phyloP scores from a whole-genome alignment of 2,888 invertebrate genomes.

The Lasioglossum vierecki region DNA sequence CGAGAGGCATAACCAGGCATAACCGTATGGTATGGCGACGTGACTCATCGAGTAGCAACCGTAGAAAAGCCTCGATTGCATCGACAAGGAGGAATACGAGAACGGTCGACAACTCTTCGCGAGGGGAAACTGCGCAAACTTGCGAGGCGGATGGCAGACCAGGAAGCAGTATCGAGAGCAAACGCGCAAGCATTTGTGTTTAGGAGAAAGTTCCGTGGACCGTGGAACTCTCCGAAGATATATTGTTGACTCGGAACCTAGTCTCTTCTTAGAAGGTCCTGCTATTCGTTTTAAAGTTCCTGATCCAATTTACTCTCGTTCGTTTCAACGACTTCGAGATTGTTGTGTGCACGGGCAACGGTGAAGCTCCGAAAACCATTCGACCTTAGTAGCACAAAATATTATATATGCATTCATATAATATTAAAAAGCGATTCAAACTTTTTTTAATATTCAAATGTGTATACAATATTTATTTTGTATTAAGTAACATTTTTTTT shows the following conservation, averaged over 20 bases:
- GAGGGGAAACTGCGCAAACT: conserved; percentile 39
- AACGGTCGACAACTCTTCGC: conserved; percentile 17
- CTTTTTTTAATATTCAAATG: too few relatives aligned
- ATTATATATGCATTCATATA: too few relatives aligned
- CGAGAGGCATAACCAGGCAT: too few relatives aligned
- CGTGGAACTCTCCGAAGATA: conserved; percentile 18
- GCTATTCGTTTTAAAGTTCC: neutral
- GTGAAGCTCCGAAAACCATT: neutral
- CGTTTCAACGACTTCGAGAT: conserved; percentile 4
- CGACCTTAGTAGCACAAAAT: too few relatives aligned
- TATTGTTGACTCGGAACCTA: conserved; percentile 12
- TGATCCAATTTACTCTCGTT: conserved; percentile 40
- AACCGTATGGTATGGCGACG: conserved; percentile 63
- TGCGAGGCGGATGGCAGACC: conserved; percentile 30
- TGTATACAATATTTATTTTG: too few relatives aligned
- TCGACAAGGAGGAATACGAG: conserved; percentile 53
- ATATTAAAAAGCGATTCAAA: too few relatives aligned
- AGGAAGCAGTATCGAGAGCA: conserved; percentile 42
- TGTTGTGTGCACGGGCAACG: neutral
- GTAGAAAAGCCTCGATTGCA: conserved; percentile 69
- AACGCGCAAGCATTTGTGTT: conserved; percentile 30
- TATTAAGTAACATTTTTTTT: too few relatives aligned
- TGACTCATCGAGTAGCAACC: conserved; percentile 75
- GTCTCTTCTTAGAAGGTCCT: conserved; percentile 8
- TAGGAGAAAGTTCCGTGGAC: conserved; percentile 53